These are phyloP conservation scores for Craterocephalus amniculus DNA, from an alignment of 2,797 vertebrate species.

Conservation along the genomic window DNA sequence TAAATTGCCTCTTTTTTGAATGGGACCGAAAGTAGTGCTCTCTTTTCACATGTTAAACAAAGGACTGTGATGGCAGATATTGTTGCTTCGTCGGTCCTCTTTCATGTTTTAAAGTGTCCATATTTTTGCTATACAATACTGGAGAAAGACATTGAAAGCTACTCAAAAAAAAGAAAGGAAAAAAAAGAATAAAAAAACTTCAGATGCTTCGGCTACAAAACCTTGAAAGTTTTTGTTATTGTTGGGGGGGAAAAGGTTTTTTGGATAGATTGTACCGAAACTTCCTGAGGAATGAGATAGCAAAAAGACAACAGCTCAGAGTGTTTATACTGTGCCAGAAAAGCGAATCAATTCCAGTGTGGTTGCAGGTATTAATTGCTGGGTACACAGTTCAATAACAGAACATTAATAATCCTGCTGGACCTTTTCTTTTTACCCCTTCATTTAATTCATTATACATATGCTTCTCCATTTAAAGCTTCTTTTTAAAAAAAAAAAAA, in stretches of 20 bases:
- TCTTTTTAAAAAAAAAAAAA: no score
- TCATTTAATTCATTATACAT: conserved; percentile 7
- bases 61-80: conserved; percentile 28
- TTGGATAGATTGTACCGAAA: conserved; percentile 60
- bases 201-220: conserved; percentile 36
- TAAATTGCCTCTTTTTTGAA: conserved; percentile 15
- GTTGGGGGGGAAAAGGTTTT: conserved; percentile 51
- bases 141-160: conserved; percentile 44
- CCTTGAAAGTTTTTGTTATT: conserved; percentile 61
- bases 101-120: conserved; percentile 33
- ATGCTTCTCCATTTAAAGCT: conserved; percentile 8
- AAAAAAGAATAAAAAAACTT: conserved; percentile 20
- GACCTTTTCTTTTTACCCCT: neutral
- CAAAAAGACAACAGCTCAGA: conserved; percentile 40
- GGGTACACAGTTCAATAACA: conserved; percentile 23
- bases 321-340: conserved; percentile 15
- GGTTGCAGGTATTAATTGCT: conserved; percentile 9
- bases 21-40: neutral
- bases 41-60: conserved; percentile 18
- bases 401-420: neutral
- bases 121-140: conserved; percentile 39
- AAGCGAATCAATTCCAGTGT: conserved; percentile 32
- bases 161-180: conserved; percentile 25
- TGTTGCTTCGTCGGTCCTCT: conserved; percentile 14
- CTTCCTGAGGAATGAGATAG: conserved; percentile 27